These are phyloP conservation scores for Camponotus fellah DNA, from an alignment of 2,888 invertebrate species.

Conservation along the genomic window DNA sequence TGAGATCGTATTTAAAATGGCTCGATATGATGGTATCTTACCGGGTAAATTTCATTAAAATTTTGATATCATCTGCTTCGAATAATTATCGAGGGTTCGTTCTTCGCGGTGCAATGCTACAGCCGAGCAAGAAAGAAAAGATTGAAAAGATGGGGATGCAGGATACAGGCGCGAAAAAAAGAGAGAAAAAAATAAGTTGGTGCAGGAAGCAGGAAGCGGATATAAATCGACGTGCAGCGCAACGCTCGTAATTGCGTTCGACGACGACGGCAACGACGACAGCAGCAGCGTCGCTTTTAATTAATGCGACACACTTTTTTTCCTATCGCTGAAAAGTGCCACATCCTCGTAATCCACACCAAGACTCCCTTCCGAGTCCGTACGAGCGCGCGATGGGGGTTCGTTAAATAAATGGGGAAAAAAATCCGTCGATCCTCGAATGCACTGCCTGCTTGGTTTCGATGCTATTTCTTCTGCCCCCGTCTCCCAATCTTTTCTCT, in stretches of 20 bases:
- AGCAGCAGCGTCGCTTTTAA: conserved; percentile 79
- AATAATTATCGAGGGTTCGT: conserved; percentile 32
- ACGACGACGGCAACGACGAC: conserved; percentile 63
- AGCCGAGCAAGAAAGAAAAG: background rate
- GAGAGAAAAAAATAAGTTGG: conserved; percentile 53
- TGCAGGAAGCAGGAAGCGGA: conserved; percentile 62
- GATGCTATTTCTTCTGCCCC: background rate
- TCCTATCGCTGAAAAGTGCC: conserved; percentile 79
- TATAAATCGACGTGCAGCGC: conserved; percentile 69
- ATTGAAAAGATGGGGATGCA: background rate
- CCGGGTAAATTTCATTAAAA: conserved; percentile 28
- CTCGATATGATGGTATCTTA: conserved; percentile 4
- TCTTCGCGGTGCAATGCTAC: conserved; percentile 4
- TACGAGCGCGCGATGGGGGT: conserved; percentile 59
- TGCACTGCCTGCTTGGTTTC: conserved; percentile 5
- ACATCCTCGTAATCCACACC: conserved; percentile 77
- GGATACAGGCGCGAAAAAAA: conserved; percentile 25
- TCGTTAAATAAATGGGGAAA: conserved; percentile 73
- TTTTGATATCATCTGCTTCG: conserved; percentile 40
- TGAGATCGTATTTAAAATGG: conserved; percentile 3
- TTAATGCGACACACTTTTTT: conserved; percentile 84
- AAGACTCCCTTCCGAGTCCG: conserved; percentile 38
- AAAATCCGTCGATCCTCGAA: conserved; percentile 63
- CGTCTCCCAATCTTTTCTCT: background rate
- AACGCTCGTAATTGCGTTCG: conserved; percentile 74